Evolutionary conservation across 53 echinoderm and acorn worm species (phyloP), one percentile per base, ranked within the genome.

Genomic region (Apostichopus leukothele): DNA sequence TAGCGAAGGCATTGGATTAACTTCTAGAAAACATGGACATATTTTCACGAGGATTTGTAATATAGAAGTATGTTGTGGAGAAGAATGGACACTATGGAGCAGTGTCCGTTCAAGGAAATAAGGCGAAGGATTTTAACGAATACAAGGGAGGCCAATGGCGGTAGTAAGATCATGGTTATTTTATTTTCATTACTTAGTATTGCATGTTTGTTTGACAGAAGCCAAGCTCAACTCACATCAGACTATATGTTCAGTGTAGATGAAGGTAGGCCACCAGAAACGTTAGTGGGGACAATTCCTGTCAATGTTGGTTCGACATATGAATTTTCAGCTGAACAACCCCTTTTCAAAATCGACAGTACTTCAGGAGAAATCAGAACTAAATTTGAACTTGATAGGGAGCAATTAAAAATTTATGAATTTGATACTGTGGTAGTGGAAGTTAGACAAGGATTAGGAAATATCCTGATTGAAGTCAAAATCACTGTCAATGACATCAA

Each of bases 401-500:
- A 96, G 67, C 53, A 83, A 84, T 86, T 96, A 7, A 26, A 39
- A 76, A 87, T 67, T 84, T 92, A 96, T 90, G 68, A 91, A 27
- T 94, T 96, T 90, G 89, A 92, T 92, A 90, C 93, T 88, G 92
- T 92, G 75, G 93, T 96, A 76, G 88, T 93, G 52, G 92, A 90
- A 55, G 67, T 84, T 5, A 76, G 86, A 22, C 39, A 78, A 60
- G 71, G 80, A 12, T 79, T 84, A 22, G 84, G 88, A 85, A 92
- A 91, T 75, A 90, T 94, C 74, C 93, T 93, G 21, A 90, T 96
- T 90, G 95, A 96, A 79, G 79, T 96, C 51, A 85, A 86, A 50
- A 96, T 96, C 75, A 91, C 89, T 75, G 92, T 96, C 22, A 86
- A 80, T 77, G 96, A 95, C 90, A 83, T 96, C 67, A 96, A 96